Conservation (phyloP, 2,797 vertebrate genomes). For the Pogonophryne albipinna region DNA sequence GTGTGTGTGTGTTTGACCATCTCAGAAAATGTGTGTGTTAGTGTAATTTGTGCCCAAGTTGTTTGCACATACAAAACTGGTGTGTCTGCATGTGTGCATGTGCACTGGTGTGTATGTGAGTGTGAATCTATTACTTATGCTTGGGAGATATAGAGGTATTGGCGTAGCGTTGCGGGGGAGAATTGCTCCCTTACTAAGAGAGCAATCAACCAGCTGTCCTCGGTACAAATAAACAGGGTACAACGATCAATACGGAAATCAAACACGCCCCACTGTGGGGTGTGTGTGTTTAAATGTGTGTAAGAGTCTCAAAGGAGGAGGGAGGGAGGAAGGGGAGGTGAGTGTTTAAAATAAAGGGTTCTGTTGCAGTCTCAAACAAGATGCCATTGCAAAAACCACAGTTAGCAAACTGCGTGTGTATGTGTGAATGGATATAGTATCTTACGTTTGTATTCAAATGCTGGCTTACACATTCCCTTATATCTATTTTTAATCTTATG, state of each 20-base stretch:
- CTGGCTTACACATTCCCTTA: background rate
- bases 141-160: slow-evolving; percentile 42
- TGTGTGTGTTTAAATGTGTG: slow-evolving; percentile 27
- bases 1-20: slow-evolving; percentile 12
- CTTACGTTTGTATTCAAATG: background rate
- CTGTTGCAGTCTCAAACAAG: slow-evolving; percentile 34
- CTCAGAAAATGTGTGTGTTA: slow-evolving; percentile 2
- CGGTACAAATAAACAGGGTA: slow-evolving; percentile 77
- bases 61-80: slow-evolving; percentile 27
- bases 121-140: slow-evolving; percentile 66
- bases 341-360: slow-evolving; percentile 10
- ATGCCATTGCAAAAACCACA: slow-evolving; percentile 10
- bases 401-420: background rate
- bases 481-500: background rate
- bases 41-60: slow-evolving; percentile 4
- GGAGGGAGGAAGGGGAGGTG: background rate
- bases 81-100: slow-evolving; percentile 39
- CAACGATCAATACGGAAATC: slow-evolving; percentile 84
- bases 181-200: slow-evolving; percentile 74
- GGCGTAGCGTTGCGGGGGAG: slow-evolving; percentile 49
- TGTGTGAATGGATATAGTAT: background rate
- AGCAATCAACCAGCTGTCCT: slow-evolving; percentile 84
- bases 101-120: slow-evolving; percentile 24
- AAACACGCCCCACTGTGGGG: slow-evolving; percentile 73
- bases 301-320: slow-evolving; percentile 19